Conservation (phyloP, 2,113 vertebrate genomes). For the Thalassoma bifasciatum region DNA sequence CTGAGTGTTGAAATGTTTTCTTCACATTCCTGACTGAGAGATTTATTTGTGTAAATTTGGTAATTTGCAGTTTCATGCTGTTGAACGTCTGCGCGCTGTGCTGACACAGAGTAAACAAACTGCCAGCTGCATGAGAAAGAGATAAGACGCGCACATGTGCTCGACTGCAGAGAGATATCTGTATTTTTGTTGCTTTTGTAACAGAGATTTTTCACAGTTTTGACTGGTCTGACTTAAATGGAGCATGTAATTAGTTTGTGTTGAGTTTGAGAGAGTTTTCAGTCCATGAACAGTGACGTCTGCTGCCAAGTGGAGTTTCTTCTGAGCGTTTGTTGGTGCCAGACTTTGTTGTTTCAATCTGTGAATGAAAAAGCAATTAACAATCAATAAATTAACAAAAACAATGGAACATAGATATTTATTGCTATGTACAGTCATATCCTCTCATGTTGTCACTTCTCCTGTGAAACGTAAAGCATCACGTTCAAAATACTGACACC, state of each 20-base stretch:
- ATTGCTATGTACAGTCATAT: no score
- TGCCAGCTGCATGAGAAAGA: constrained; percentile 42
- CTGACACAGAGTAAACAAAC: constrained; percentile 40
- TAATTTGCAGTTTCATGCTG: constrained; percentile 21
- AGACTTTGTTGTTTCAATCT: no score
- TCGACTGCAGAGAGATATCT: not conserved
- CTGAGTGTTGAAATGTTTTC: constrained; percentile 17
- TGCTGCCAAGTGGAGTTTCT: not conserved
- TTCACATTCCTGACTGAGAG: constrained; percentile 28
- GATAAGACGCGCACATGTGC: constrained; percentile 51
- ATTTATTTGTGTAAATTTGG: constrained; percentile 24
- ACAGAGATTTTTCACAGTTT: not conserved
- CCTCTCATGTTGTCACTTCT: no score
- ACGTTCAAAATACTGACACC: no score
- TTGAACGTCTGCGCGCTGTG: constrained; percentile 10
- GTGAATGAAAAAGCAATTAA: no score
- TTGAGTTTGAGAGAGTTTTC: not conserved
- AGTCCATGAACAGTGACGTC: not conserved
- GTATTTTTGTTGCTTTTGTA: not conserved
- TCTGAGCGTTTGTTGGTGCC: no score
- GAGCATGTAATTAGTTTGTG: not conserved
- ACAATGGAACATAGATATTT: no score
- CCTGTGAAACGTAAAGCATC: no score
- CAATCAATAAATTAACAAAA: no score
- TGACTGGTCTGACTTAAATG: not conserved